A percentile compares a stretch with the other conserved stretches of the same genome.
phyloP scores from a whole-genome alignment of 2,113 vertebrate species.

The Psettodes erumei region DNA sequence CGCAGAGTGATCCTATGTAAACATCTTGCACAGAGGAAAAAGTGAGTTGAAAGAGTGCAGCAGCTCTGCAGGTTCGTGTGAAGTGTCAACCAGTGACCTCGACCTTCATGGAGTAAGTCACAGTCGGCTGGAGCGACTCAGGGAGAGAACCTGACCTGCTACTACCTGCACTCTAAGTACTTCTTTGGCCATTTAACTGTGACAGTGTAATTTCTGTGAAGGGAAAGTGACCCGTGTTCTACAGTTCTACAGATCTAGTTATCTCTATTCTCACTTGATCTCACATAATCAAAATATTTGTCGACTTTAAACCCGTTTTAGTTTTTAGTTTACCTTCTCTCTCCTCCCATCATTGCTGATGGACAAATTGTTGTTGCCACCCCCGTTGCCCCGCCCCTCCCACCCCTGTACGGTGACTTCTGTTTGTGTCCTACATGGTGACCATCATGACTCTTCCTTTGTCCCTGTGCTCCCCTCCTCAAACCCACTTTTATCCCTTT shows the following conservation, averaged over 20 bases:
- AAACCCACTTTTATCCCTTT: conserved; percentile 67
- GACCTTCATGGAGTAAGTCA: conserved; percentile 27
- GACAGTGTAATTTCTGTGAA: too few species aligned
- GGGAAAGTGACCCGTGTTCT: not conserved
- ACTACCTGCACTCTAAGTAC: too few species aligned
- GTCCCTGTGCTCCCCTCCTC: conserved; percentile 59
- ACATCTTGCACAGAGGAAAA: not conserved
- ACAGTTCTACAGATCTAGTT: too few species aligned
- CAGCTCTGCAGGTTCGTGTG: conserved; percentile 1
- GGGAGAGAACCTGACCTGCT: conserved; percentile 20
- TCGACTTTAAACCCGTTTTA: not conserved
- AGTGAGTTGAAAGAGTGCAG: not conserved
- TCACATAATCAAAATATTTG: not conserved
- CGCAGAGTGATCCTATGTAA: not conserved
- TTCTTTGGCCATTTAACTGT: not conserved
- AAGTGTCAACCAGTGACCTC: conserved; percentile 2
- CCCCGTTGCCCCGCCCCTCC: not conserved
- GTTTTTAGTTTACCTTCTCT: not conserved
- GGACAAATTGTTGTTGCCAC: not conserved
- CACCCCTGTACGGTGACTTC: conserved; percentile 14
- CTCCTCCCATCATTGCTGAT: not conserved
- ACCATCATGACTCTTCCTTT: conserved; percentile 48
- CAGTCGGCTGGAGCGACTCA: not conserved
- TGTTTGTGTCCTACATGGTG: conserved; percentile 54
- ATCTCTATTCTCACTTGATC: not conserved